phyloP scores from a whole-genome alignment of 2,113 vertebrate genomes.

The Rhynchomys soricoides region DNA sequence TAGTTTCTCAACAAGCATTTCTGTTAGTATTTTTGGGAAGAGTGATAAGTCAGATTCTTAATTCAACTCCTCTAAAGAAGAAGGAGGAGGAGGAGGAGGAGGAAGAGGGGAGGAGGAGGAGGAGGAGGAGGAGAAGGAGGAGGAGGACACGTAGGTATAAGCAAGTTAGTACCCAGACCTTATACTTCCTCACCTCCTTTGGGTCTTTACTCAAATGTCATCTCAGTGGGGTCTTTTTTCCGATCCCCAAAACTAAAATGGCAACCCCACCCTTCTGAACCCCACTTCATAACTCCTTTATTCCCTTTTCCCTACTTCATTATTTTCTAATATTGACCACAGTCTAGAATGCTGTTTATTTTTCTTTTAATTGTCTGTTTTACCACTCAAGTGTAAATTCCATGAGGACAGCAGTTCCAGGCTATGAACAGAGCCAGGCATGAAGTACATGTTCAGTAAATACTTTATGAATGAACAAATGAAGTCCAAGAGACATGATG shows the following conservation, averaged over 20 bases:
- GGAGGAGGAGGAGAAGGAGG: too few relatives aligned
- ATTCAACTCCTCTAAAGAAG: conserved; percentile 6
- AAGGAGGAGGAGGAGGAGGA: too few relatives aligned
- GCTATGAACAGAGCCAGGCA: neutral
- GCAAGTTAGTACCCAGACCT: neutral
- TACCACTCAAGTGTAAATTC: neutral
- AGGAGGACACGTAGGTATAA: neutral
- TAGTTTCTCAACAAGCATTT: conserved; percentile 1
- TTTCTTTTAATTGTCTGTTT: neutral
- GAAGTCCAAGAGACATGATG: neutral
- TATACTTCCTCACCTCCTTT: neutral
- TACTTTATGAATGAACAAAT: neutral
- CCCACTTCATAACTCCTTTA: neutral
- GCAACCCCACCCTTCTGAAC: neutral
- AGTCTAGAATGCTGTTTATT: neutral
- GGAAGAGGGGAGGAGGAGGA: too few relatives aligned
- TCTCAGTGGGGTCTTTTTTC: neutral
- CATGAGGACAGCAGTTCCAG: neutral
- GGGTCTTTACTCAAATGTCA: neutral
- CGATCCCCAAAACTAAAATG: neutral
- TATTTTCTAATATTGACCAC: neutral
- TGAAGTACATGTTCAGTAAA: neutral
- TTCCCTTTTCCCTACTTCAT: neutral
- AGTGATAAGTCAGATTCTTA: neutral
- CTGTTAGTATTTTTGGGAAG: neutral